Conservation (phyloP, 2,888 invertebrate genomes). For the Andrena dorsata region DNA sequence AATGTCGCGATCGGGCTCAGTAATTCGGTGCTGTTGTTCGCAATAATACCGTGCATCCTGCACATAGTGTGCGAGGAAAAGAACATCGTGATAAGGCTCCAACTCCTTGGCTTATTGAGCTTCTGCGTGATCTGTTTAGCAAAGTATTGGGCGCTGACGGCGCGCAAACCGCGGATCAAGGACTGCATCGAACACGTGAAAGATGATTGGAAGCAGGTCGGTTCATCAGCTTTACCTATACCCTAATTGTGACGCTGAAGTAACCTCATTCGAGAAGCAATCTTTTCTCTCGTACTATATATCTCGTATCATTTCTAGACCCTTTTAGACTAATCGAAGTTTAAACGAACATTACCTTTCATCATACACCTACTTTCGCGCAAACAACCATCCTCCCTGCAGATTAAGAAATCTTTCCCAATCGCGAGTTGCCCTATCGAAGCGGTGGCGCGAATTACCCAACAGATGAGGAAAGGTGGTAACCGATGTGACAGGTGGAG, state of each 20-base stretch:
- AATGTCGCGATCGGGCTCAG: slow-evolving; percentile 19
- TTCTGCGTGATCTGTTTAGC: slow-evolving; percentile 68
- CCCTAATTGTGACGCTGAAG: too few species aligned
- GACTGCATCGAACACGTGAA: slow-evolving; percentile 69
- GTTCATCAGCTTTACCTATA: background rate
- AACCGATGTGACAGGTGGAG: slow-evolving; percentile 55
- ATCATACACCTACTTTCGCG: background rate
- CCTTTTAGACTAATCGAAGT: too few species aligned
- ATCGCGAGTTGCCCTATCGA: background rate
- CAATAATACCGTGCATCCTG: slow-evolving; percentile 69
- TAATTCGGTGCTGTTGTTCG: slow-evolving; percentile 66
- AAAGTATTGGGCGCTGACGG: slow-evolving; percentile 69
- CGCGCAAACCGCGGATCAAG: slow-evolving; percentile 57
- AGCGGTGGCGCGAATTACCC: background rate
- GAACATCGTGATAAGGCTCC: slow-evolving; percentile 52
- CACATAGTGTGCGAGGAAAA: slow-evolving; percentile 67
- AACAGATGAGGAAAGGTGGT: slow-evolving; percentile 27
- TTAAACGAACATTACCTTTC: too few species aligned
- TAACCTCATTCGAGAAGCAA: too few species aligned
- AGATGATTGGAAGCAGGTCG: slow-evolving; percentile 70
- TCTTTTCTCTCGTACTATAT: too few species aligned
- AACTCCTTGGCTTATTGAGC: slow-evolving; percentile 67
- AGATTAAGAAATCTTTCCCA: too few species aligned
- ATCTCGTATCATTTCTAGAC: too few species aligned
- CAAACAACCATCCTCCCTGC: background rate